phyloP scores from a whole-genome alignment of 1,140 invertebrate species.

The Leguminivora glycinivorella region DNA sequence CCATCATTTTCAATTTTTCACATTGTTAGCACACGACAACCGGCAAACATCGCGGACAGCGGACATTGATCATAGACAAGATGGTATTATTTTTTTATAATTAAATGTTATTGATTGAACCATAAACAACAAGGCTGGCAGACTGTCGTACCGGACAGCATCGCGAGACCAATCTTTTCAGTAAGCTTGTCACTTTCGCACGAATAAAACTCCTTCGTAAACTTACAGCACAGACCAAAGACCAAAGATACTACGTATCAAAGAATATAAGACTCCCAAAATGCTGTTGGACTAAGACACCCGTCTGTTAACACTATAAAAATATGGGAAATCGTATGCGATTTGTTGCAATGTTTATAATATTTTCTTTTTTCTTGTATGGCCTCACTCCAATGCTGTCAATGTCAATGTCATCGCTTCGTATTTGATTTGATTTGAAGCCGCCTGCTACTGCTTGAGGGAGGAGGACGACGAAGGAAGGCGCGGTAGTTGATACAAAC shows the following conservation, averaged over 20 bases:
- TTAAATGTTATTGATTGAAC: neutral
- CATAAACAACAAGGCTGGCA: neutral
- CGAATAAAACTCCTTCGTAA: no score
- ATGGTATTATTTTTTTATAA: neutral
- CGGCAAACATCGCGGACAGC: slow-evolving; percentile 10
- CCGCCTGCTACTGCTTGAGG: neutral
- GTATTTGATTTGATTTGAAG: neutral
- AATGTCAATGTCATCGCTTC: neutral
- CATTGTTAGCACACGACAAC: slow-evolving; percentile 11
- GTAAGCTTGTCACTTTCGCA: no score
- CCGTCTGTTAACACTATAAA: no score
- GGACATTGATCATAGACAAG: slow-evolving; percentile 3
- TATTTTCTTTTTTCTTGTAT: no score
- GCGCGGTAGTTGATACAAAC: neutral
- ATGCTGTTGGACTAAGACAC: no score
- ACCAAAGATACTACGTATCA: no score
- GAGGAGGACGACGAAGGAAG: neutral
- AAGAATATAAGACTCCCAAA: no score
- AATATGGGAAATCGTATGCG: no score
- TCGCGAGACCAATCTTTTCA: no score
- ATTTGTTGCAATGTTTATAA: no score
- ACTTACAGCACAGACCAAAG: no score
- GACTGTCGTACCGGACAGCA: no score
- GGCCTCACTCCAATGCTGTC: neutral
- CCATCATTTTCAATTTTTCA: slow-evolving; percentile 3